Conservation (phyloP, 2,888 invertebrate genomes). For the Morpho helenor region DNA sequence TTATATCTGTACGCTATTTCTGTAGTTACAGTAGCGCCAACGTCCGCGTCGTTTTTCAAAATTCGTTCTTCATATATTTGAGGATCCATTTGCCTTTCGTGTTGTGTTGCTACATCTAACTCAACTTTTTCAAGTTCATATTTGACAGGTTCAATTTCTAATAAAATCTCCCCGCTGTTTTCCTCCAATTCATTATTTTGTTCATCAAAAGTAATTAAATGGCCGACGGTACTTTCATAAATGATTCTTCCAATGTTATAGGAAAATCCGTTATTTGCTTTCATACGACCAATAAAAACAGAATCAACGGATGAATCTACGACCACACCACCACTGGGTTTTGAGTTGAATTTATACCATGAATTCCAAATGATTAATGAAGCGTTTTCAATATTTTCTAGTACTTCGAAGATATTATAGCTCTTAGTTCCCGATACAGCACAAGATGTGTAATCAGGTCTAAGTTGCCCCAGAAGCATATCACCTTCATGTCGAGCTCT, state of each 20-base stretch:
- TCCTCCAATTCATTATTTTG: slow-evolving; percentile 75
- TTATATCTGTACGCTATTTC: slow-evolving; percentile 86
- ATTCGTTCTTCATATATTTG: slow-evolving; percentile 74
- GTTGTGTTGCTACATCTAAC: slow-evolving; percentile 75
- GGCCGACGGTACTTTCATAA: slow-evolving; percentile 82
- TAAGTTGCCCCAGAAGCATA: slow-evolving; percentile 85
- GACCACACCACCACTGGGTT: slow-evolving; percentile 84
- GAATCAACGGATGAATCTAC: slow-evolving; percentile 68
- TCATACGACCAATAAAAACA: slow-evolving; percentile 60
- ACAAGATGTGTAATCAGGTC: slow-evolving; percentile 80
- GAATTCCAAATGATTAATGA: slow-evolving; percentile 86
- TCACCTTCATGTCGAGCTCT: slow-evolving; percentile 85
- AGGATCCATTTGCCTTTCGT: slow-evolving; percentile 66
- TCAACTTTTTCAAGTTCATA: slow-evolving; percentile 87
- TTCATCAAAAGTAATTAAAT: slow-evolving; percentile 83
- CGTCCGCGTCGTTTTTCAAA: slow-evolving; percentile 76
- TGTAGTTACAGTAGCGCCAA: slow-evolving; percentile 82
- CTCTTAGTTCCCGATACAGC: slow-evolving; percentile 81
- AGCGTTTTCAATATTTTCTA: slow-evolving; percentile 88
- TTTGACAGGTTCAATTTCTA: slow-evolving; percentile 88
- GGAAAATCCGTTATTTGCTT: slow-evolving; percentile 55
- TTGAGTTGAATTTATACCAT: slow-evolving; percentile 84
- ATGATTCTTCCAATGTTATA: slow-evolving; percentile 86
- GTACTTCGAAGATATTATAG: slow-evolving; percentile 83
- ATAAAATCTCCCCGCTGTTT: slow-evolving; percentile 86